Evolutionary conservation across 2,797 vertebrate genomes (phyloP).

Genomic region (Adelosebastes latens): DNA sequence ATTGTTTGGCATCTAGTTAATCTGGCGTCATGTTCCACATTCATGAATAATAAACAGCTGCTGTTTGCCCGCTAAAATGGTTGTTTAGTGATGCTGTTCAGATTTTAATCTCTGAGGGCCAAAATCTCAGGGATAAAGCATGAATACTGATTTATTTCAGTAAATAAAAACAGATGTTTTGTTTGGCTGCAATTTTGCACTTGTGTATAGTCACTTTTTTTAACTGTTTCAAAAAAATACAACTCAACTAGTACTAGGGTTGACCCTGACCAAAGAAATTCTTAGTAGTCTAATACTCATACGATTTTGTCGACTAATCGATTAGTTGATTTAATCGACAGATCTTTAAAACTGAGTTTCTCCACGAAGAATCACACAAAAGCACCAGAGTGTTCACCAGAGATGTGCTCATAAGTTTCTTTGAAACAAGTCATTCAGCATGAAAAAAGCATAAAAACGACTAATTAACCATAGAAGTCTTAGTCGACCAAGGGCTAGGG

Average conservation of each 20-base stretch:
- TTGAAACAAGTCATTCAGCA: not conserved
- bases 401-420: not conserved
- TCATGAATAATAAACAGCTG: constrained; percentile 59
- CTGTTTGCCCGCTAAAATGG: constrained; percentile 40
- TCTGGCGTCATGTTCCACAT: constrained; percentile 12
- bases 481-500: no score
- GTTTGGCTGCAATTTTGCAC: not conserved
- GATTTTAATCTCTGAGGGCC: constrained; percentile 27
- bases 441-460: not conserved
- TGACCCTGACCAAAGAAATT: not conserved
- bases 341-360: not conserved
- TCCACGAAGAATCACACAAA: not conserved
- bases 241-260: not conserved
- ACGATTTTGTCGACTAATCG: not conserved
- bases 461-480: rapidly evolving
- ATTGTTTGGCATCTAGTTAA: constrained; percentile 31
- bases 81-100: constrained; percentile 38
- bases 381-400: not conserved
- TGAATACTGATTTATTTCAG: not conserved
- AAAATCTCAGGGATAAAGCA: constrained; percentile 16
- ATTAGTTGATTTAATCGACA: not conserved
- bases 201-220: not conserved
- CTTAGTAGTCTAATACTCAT: not conserved
- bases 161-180: constrained; percentile 31
- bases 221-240: not conserved